These are phyloP conservation scores for Ischnus inquisitorius DNA, from an alignment of 2,888 invertebrate species.

Conservation along the genomic window DNA sequence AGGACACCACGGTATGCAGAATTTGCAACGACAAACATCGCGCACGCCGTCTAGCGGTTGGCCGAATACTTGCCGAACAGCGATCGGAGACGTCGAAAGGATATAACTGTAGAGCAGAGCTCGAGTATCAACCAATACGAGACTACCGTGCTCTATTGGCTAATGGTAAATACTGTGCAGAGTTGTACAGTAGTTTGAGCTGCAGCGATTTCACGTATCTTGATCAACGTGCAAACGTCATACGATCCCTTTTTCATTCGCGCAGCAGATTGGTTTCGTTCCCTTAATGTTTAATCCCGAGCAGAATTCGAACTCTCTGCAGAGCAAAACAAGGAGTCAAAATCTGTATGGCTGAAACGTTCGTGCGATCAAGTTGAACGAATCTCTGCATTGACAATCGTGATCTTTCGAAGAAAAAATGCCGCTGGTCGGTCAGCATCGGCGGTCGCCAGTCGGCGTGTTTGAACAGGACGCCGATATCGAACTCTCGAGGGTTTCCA, in stretches of 20 bases:
- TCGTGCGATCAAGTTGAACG: neutral
- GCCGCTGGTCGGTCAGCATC: neutral
- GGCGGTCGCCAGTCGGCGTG: neutral
- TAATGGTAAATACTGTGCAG: neutral
- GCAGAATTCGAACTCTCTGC: neutral
- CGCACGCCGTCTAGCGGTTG: conserved; percentile 9
- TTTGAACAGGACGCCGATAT: conserved; percentile 18
- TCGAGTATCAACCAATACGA: neutral
- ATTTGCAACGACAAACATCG: conserved; percentile 5
- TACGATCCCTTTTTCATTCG: conserved; percentile 8
- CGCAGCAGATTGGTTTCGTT: neutral
- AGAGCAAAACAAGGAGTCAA: neutral
- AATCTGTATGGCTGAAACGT: neutral
- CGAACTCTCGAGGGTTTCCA: conserved; percentile 1
- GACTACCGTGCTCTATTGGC: neutral
- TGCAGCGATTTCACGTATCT: neutral
- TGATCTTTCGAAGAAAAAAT: neutral
- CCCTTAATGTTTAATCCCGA: neutral
- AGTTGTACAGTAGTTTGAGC: neutral
- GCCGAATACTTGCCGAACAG: neutral
- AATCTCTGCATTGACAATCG: neutral
- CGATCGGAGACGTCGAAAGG: neutral
- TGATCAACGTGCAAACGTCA: neutral
- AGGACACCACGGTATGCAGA: neutral
- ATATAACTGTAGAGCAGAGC: neutral